A percentile compares a stretch with the other conserved stretches of the same genome.
Evolutionary conservation across 2,888 invertebrate genomes (phyloP).

Genomic region (Metacarcinus magister): DNA sequence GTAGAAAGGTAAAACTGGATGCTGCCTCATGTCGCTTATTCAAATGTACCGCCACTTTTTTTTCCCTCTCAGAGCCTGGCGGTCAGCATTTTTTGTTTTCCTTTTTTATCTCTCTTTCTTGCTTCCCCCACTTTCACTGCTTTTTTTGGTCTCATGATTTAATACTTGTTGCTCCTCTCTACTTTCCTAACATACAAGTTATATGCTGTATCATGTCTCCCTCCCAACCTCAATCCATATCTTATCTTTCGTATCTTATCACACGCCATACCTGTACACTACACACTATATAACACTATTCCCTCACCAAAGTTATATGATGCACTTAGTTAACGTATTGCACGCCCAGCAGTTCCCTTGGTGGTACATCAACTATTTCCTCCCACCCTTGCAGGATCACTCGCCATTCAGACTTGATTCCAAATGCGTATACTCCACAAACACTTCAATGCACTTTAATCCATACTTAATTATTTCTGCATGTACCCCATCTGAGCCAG

Average conservation of each 20-base stretch:
- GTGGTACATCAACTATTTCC: background rate
- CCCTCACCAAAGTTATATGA: background rate
- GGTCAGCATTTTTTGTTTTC: background rate
- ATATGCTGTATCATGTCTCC: constrained; percentile 7
- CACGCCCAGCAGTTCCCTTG: background rate
- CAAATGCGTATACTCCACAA: background rate
- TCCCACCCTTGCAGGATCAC: background rate
- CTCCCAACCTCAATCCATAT: background rate
- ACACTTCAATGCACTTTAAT: constrained; percentile 21
- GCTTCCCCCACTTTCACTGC: background rate
- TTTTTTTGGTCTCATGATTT: background rate
- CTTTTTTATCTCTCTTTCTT: background rate
- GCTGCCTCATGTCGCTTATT: background rate
- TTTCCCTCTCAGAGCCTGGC: background rate
- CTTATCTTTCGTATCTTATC: background rate
- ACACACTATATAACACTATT: background rate
- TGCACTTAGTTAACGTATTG: background rate
- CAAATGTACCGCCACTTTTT: background rate
- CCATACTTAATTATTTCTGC: constrained; percentile 27
- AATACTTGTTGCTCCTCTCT: background rate
- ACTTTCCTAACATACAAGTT: background rate
- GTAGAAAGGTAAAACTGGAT: background rate
- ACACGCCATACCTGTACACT: constrained; percentile 12
- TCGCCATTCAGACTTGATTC: background rate
- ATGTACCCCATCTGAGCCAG: constrained; percentile 16